Conservation (phyloP, 2,113 vertebrate genomes). For the Urocitellus parryii region DNA sequence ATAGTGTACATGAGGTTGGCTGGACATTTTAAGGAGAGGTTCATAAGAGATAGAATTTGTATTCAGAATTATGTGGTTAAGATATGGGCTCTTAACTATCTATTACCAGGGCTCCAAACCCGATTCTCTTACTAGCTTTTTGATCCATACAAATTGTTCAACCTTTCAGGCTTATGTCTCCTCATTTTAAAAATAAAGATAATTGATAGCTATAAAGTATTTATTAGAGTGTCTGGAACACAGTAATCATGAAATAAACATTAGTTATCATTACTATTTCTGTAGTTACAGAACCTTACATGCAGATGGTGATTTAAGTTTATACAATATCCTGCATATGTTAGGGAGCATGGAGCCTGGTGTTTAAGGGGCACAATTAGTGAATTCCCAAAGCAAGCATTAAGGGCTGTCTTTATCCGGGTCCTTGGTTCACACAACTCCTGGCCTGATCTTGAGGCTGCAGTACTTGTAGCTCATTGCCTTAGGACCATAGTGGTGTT, state of each 20-base stretch:
- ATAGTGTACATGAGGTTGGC: neutral
- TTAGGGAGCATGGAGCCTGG: neutral
- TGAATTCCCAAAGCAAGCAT: neutral
- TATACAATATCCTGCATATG: neutral
- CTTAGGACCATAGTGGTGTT: neutral
- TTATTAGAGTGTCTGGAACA: neutral
- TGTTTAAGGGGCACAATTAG: neutral
- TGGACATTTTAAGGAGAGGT: neutral
- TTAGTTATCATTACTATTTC: neutral
- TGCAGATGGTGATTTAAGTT: neutral
- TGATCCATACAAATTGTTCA: neutral
- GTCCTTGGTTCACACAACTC: neutral
- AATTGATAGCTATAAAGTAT: neutral
- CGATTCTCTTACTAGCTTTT: neutral
- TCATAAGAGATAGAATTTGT: neutral
- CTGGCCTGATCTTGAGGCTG: neutral
- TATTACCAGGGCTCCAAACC: neutral
- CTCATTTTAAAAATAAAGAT: conserved; percentile 1
- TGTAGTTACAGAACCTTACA: neutral
- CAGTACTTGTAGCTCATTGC: neutral
- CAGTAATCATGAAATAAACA: conserved; percentile 4
- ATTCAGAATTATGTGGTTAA: neutral
- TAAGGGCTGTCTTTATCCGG: neutral
- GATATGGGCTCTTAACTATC: too few relatives aligned
- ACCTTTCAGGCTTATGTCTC: neutral